Evolutionary conservation across 2,797 vertebrate species (phyloP).

Genomic region (Morelia viridis): DNA sequence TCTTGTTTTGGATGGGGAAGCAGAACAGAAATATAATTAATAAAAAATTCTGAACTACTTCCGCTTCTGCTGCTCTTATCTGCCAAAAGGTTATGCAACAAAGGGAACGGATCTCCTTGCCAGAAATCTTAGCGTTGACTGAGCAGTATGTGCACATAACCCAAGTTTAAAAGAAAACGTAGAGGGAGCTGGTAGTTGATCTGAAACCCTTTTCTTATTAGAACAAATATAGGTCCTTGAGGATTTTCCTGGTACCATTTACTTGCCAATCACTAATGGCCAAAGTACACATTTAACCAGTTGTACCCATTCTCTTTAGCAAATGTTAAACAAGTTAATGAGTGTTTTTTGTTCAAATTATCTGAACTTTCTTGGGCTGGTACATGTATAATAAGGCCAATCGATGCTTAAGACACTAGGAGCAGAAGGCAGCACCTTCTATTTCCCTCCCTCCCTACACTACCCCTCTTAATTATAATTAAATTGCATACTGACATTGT

Average conservation of each 20-base stretch:
- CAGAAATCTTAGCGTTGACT: not conserved
- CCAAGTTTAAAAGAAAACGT: not conserved
- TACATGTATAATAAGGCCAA: not conserved
- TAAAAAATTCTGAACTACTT: no score
- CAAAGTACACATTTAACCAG: not conserved
- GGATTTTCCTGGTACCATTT: not conserved
- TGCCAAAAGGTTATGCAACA: no score
- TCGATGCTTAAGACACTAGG: not conserved
- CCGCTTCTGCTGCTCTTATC: no score
- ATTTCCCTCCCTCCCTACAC: not conserved
- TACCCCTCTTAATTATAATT: not conserved
- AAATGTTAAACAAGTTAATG: no score
- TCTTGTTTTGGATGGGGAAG: no score
- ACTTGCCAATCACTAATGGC: slow-evolving; percentile 10
- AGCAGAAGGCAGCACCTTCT: not conserved
- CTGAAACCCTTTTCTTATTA: not conserved
- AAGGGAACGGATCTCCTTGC: no score
- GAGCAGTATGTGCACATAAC: not conserved
- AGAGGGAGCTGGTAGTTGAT: not conserved
- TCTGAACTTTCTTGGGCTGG: not conserved
- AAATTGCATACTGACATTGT: no score
- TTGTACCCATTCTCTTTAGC: not conserved
- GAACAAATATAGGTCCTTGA: not conserved
- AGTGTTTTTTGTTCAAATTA: not conserved
- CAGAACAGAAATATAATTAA: no score